Base-by-base conservation (phyloP, 2,113 vertebrate species). In the Pagrus major region DNA sequence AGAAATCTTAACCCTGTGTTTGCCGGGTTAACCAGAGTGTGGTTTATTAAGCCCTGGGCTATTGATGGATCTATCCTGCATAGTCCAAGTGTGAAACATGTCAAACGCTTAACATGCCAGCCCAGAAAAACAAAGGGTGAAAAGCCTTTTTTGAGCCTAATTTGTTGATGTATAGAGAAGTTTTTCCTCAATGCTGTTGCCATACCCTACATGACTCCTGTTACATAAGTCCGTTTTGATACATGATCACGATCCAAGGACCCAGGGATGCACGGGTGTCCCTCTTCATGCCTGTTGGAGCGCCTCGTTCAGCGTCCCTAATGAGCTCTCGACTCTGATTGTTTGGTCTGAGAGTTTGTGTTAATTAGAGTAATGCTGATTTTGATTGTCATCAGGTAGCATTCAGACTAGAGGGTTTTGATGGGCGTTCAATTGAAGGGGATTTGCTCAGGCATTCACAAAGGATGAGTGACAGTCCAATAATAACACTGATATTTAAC, bases 281-380 rank as follows among this genome's bases (percentile, higher is more conserved):
- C 74, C 75, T 74, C 67, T 59, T 72, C 58, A 81, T 74, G 88
- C 72, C 64, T 74, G 31, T 76, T 72, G 39, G 60, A 76, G 81
- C 59, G 56, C 79, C 78, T 80, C 25, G 61, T 90, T 89, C 56
- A 73, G 46, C 20, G 8, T 21, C 31, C 69, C 76, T 90, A 85
- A 93, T 77, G 77, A 86, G 87, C 83, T 80, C 89, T 89, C 85
- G 52, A 29, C 74, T 86, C 63, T 89, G 89, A 94, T 93, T 94
- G 82, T 77, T 83, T 54, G 39, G 59, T 71, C 66, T 67, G 52
- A 86, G 83, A 85, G 78, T 70, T 82, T 58, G 51, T 84, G 63
- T 83, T 92, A 87, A 92, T 93, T 89, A 75, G 73, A 76, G 35
- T 29, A 14, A 84, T 42, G 71, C 66, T 83, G 80, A 78, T 90